Evolutionary conservation across 2,797 vertebrate genomes (phyloP).

Genomic region (Melanotaenia nigrans): DNA sequence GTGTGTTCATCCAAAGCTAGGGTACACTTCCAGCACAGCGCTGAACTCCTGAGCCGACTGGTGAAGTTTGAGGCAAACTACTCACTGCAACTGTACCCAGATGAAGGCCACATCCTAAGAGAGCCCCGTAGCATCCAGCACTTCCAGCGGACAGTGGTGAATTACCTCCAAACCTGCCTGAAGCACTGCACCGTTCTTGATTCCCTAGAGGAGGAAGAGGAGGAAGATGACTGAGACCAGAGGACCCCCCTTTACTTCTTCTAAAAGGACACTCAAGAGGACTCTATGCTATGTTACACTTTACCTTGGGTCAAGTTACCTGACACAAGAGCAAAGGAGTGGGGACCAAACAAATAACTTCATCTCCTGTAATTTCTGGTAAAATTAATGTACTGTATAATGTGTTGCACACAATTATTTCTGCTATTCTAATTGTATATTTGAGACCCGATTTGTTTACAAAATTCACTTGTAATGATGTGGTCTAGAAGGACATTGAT

Average conservation of each 20-base stretch:
- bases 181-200: constrained; percentile 69
- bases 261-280: constrained; percentile 41
- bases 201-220: constrained; percentile 68
- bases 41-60: constrained; percentile 86
- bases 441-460: constrained; percentile 63
- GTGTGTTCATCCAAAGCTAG: constrained; percentile 69
- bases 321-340: constrained; percentile 69
- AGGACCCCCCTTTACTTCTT: constrained; percentile 26
- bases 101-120: constrained; percentile 84
- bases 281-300: constrained; percentile 68
- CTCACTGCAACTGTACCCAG: constrained; percentile 86
- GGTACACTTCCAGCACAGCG: constrained; percentile 89
- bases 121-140: constrained; percentile 80
- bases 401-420: constrained; percentile 63
- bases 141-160: constrained; percentile 80
- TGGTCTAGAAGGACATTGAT: constrained; percentile 41
- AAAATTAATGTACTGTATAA: constrained; percentile 56
- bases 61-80: constrained; percentile 84
- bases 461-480: constrained; percentile 48
- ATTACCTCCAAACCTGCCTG: constrained; percentile 85
- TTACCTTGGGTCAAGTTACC: constrained; percentile 57
- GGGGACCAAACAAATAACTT: constrained; percentile 76
- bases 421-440: constrained; percentile 58
- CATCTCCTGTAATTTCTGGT: constrained; percentile 63
- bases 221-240: constrained; percentile 77